Conservation (phyloP, 1,140 invertebrate genomes). For the Eriocheir sinensis region DNA sequence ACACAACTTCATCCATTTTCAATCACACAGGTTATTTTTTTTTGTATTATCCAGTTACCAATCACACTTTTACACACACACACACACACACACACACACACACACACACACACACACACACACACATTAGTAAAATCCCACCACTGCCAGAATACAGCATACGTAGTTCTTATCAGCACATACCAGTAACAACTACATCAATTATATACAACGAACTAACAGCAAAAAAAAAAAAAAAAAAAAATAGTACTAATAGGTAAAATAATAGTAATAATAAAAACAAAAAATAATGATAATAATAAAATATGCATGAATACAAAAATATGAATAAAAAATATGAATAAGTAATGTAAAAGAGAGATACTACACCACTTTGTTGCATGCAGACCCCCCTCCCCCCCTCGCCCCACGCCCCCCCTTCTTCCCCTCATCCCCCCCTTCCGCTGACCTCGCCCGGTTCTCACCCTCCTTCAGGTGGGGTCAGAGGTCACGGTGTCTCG, state of each 20-base stretch:
- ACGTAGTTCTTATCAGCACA: neutral
- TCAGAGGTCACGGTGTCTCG: slow-evolving; percentile 55
- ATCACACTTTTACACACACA: neutral
- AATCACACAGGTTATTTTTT: neutral
- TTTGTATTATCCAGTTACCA: neutral
- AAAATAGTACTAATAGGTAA: no score
- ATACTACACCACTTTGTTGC: neutral
- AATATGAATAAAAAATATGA: neutral
- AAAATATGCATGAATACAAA: no score
- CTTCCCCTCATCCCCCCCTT: slow-evolving; percentile 31
- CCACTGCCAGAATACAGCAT: no score
- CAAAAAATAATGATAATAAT: no score
- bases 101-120: slow-evolving; percentile 13
- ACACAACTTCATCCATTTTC: neutral
- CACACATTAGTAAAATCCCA: neutral
- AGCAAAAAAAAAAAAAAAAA: no score
- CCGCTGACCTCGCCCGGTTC: slow-evolving; percentile 45
- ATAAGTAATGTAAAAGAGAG: neutral
- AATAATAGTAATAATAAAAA: no score
- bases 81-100: slow-evolving; percentile 13
- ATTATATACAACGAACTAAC: neutral
- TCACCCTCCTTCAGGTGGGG: neutral
- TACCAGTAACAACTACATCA: neutral
- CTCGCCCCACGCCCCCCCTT: neutral
- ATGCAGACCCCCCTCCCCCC: neutral